Evolutionary conservation across 2,113 vertebrate genomes (phyloP).

Genomic region (Mastomys natalensis): DNA sequence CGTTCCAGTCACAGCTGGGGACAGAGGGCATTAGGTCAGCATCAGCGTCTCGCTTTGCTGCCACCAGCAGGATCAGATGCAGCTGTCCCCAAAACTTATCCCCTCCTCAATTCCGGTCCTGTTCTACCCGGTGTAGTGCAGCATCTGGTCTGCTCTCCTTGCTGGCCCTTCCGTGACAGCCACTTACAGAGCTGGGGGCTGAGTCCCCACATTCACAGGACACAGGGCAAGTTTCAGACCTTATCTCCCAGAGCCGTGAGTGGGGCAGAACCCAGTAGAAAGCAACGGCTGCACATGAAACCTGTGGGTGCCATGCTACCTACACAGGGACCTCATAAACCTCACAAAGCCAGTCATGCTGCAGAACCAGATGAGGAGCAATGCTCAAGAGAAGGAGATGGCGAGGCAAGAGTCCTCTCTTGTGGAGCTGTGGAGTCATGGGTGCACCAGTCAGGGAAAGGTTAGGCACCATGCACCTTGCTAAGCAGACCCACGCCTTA

Average conservation of each 20-base stretch:
- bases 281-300: neutral
- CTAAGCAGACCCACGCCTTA: too few species aligned
- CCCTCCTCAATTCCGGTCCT: neutral
- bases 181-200: neutral
- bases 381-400: neutral
- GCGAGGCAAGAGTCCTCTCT: neutral
- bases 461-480: neutral
- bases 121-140: neutral
- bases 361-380: fast-evolving
- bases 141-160: neutral
- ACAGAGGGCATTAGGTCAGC: neutral
- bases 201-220: fast-evolving
- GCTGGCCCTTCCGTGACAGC: neutral
- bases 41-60: fast-evolving
- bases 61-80: neutral
- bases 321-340: neutral
- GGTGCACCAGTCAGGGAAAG: neutral
- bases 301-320: too few species aligned
- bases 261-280: too few species aligned
- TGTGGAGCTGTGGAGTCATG: neutral
- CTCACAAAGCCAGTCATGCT: too few species aligned
- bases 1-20: slow-evolving; percentile 96
- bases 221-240: neutral
- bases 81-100: too few species aligned
- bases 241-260: neutral